Conservation (phyloP, 2,888 invertebrate species). For the Ectobius pallidus region DNA sequence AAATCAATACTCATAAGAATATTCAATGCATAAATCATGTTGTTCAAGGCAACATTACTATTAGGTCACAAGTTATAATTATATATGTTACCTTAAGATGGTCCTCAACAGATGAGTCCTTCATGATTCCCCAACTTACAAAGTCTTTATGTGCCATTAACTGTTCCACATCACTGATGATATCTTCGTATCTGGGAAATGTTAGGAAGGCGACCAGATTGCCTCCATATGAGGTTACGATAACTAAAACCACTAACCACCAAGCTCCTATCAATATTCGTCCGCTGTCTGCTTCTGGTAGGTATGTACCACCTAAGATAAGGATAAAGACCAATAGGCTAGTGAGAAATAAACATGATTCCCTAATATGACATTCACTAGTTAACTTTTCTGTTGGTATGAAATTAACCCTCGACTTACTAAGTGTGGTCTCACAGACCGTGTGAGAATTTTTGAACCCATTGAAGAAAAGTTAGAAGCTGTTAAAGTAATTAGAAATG, state of each 20-base stretch:
- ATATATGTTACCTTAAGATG: conserved; percentile 64
- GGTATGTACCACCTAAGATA: conserved; percentile 79
- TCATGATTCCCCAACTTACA: conserved; percentile 77
- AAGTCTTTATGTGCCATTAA: conserved; percentile 61
- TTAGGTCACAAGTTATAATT: no score
- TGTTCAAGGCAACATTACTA: no score
- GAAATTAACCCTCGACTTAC: no score
- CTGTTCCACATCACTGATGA: conserved; percentile 72
- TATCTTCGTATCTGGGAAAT: conserved; percentile 80
- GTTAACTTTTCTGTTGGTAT: no score
- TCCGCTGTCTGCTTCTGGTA: conserved; percentile 86
- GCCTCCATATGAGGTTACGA: conserved; percentile 91
- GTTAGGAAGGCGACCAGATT: conserved; percentile 92
- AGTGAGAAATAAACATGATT: no score
- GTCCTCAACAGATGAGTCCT: conserved; percentile 76
- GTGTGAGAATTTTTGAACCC: no score
- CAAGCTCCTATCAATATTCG: conserved; percentile 85
- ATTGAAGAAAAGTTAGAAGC: no score
- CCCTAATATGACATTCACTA: no score
- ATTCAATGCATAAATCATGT: no score
- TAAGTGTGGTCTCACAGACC: no score
- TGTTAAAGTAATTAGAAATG: no score
- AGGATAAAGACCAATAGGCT: conserved; percentile 23
- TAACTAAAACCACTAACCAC: conserved; percentile 90
- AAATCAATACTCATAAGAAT: no score